phyloP scores from a whole-genome alignment of 2,888 invertebrate species.

The Leptinotarsa haldemani region DNA sequence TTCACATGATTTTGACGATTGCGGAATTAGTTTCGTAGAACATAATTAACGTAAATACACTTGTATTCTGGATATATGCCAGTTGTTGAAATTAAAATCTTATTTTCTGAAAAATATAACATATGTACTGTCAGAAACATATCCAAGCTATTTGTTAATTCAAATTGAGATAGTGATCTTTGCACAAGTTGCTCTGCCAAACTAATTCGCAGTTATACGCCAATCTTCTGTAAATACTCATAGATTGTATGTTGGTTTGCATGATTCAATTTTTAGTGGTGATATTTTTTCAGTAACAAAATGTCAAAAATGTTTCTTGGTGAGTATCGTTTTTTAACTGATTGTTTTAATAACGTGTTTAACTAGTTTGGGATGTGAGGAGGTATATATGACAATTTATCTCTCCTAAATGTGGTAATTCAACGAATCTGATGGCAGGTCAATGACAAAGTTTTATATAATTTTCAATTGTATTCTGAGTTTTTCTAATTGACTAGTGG shows the following conservation, averaged over 20 bases:
- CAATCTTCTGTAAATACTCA: background rate
- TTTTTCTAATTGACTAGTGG: too few species aligned
- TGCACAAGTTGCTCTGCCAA: background rate
- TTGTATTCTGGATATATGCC: constrained; percentile 21
- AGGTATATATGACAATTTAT: too few species aligned
- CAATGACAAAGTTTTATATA: too few species aligned
- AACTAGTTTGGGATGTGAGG: too few species aligned
- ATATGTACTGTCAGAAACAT: background rate
- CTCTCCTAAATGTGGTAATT: too few species aligned
- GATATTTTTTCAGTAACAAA: background rate
- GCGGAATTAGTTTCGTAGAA: background rate
- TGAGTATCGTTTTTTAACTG: background rate
- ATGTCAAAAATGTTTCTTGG: constrained; percentile 15
- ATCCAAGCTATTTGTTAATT: background rate
- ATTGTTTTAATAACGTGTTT: too few species aligned
- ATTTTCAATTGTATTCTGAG: too few species aligned
- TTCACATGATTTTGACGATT: background rate
- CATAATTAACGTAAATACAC: background rate
- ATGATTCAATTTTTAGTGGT: background rate
- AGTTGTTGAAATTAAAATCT: constrained; percentile 17
- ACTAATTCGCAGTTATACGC: background rate
- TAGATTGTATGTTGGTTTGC: background rate
- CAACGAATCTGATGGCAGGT: too few species aligned
- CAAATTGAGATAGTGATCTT: background rate
- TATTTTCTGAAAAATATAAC: constrained; percentile 15